Conservation (phyloP, 2,113 vertebrate genomes). For the Herpetotheres cachinnans region DNA sequence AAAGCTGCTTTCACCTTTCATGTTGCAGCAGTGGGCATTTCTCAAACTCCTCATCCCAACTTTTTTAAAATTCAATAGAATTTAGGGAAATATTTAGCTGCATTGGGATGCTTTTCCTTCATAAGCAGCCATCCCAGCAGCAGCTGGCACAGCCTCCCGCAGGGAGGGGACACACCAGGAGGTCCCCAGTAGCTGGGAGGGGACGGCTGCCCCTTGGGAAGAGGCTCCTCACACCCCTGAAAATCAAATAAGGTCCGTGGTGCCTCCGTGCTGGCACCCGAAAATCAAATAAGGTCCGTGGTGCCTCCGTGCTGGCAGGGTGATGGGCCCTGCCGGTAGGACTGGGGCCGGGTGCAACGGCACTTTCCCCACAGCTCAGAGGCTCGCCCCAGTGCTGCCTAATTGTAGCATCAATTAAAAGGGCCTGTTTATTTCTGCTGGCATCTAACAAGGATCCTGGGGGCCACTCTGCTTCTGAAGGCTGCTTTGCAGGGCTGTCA, state of each 20-base stretch:
- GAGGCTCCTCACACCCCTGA: background rate
- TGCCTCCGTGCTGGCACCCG: background rate
- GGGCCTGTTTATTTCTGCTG: background rate
- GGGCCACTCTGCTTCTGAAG: background rate
- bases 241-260: background rate
- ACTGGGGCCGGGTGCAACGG: accelerated
- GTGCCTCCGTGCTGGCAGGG: background rate
- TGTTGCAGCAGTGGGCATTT: background rate
- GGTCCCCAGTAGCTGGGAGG: background rate
- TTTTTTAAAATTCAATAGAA: background rate
- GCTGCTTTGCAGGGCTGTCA: background rate
- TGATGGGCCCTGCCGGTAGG: background rate
- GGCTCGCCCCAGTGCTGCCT: background rate
- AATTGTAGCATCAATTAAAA: background rate
- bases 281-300: background rate
- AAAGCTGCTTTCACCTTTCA: background rate
- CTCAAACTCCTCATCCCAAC: background rate
- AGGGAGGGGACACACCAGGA: background rate
- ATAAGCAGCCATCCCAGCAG: background rate
- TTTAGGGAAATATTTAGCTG: background rate
- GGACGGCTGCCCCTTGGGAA: background rate
- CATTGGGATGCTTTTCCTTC: background rate
- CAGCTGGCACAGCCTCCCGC: background rate
- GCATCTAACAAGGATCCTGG: background rate
- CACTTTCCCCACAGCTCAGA: background rate